Base-by-base conservation (phyloP, 2,888 invertebrate genomes). In the Heteromyza rotundicornis region DNA sequence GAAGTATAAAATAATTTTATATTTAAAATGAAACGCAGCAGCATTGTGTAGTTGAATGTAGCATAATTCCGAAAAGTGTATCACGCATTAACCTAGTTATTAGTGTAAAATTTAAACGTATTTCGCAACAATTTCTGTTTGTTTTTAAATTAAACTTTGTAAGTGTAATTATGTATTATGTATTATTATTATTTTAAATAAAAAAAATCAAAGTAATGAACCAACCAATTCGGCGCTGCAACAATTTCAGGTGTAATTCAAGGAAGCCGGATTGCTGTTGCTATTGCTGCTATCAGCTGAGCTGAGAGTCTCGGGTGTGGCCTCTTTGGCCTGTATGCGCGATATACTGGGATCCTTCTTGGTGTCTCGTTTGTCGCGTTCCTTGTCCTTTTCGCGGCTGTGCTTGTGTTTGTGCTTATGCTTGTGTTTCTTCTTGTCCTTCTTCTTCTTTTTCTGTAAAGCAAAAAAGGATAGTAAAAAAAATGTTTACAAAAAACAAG, bases 351-450 rank as follows among this genome's bases (percentile, higher is more conserved):
- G 80, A 71, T 83, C 81, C 44, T 76, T 78, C 67, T 80, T 80
- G 12, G 86, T 86, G 60, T 85, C 84, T 59, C 82, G 82, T 23
- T 80, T 80, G 27, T 81, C 82, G 58, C 85, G 84, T 12, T 84
- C 84, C 40, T 84, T 84, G 32, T 88, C 70, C 75, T 84, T 84
- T 32, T 88, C 70, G 75, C 89, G 86, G 56, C 88, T 92, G 80
- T 96, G 94, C 79, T 95, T 96, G 82, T 95, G 89, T 75, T 90
- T 91, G 74, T 91, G 89, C 73, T 90, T 91, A 74, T 91, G 89
- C 73, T 92, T 90, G 72, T 92, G 91, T 47, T 91, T 90, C 73
- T 92, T 90, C 78, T 91, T 91, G 81, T 90, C 89, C 83, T 92
- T 91, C 52, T 91, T 89, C 73, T 92, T 91, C 79, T 91, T 90